Percentiles rank a stretch among this genome's conserved stretches.
These are phyloP conservation scores for Pantherophis alleghaniensis DNA, from an alignment of 2,797 vertebrate species.

Conservation along the genomic window DNA sequence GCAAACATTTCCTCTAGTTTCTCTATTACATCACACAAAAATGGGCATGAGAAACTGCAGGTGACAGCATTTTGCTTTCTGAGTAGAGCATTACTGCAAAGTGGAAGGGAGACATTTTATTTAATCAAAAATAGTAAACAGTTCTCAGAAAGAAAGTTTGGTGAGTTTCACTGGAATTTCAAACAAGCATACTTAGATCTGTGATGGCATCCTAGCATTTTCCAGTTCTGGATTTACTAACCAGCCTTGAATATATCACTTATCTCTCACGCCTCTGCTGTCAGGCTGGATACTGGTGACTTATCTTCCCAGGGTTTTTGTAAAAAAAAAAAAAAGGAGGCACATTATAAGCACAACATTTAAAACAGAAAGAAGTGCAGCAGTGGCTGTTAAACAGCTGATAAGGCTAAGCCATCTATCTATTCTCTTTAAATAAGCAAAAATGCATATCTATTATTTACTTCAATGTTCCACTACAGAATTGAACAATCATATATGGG, in stretches of 20 bases:
- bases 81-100: too few relatives aligned
- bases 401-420: background rate
- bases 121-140: background rate
- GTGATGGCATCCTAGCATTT: background rate
- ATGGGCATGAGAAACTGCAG: background rate
- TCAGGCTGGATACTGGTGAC: too few relatives aligned
- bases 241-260: background rate
- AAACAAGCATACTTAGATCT: background rate
- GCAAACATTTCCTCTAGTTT: background rate
- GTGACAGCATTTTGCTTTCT: background rate
- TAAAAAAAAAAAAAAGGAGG: background rate
- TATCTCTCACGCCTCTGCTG: background rate
- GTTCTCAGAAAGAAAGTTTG: background rate
- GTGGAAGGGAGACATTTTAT: background rate
- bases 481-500: background rate
- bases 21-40: background rate
- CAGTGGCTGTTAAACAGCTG: background rate
- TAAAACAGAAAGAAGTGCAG: background rate
- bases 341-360: background rate
- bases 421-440: background rate
- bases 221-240: background rate
- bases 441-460: background rate
- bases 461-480: background rate
- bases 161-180: background rate
- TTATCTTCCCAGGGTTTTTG: background rate